Percentiles rank a stretch among this genome's conserved stretches.
phyloP scores from a whole-genome alignment of 2,888 invertebrate species.

The Pandemis heparana region DNA sequence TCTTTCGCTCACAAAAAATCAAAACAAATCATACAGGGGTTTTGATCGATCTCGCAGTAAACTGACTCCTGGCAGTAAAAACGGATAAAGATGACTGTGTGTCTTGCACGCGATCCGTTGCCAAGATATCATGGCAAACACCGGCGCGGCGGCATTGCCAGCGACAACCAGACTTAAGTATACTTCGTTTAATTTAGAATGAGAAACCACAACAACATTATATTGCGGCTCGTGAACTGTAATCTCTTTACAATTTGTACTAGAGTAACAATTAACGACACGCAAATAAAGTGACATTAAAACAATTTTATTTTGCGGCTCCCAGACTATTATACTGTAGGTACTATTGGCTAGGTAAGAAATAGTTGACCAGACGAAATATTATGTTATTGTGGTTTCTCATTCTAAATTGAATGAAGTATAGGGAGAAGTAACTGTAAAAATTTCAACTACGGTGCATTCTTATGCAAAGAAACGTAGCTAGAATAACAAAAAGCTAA shows the following conservation, averaged over 20 bases:
- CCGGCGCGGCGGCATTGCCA: slow-evolving; percentile 10
- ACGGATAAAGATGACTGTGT: slow-evolving; percentile 37
- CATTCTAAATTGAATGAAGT: no score
- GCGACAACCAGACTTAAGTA: slow-evolving; percentile 2
- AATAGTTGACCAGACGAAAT: no score
- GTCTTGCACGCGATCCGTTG: slow-evolving; percentile 42
- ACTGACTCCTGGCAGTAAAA: slow-evolving; percentile 35
- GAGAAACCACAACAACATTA: no score
- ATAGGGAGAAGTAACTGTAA: background rate
- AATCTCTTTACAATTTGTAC: no score
- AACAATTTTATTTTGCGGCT: no score
- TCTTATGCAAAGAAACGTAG: background rate
- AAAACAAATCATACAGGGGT: slow-evolving; percentile 64
- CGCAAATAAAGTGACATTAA: no score
- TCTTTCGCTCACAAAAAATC: slow-evolving; percentile 8
- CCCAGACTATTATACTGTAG: no score
- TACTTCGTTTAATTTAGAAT: no score
- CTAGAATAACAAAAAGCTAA: background rate
- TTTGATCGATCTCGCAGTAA: slow-evolving; percentile 61
- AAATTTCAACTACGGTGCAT: background rate
- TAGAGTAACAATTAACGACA: no score
- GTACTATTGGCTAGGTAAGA: no score
- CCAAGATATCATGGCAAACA: slow-evolving; percentile 40
- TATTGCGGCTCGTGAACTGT: no score
- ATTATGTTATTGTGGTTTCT: no score